phyloP scores from a whole-genome alignment of 2,888 invertebrate genomes.

The Allophyes oxyacanthae region DNA sequence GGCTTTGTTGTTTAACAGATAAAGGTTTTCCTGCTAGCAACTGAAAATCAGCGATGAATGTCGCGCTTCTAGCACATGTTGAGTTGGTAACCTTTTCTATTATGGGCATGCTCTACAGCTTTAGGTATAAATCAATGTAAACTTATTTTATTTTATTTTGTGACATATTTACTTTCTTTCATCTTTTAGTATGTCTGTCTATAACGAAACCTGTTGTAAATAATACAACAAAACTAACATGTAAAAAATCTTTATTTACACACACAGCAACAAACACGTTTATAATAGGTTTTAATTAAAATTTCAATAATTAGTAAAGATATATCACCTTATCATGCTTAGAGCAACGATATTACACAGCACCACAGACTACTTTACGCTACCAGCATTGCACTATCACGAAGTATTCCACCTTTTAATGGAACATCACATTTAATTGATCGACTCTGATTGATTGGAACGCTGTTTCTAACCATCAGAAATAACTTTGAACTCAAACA shows the following conservation, averaged over 20 bases:
- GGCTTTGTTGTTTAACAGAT: not conserved
- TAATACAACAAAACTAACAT: conserved; percentile 36
- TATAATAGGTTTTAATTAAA: conserved; percentile 58
- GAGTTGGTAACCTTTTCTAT: too few relatives aligned
- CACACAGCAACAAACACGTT: conserved; percentile 70
- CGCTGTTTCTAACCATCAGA: conserved; percentile 13
- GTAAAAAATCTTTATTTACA: conserved; percentile 76
- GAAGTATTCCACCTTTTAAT: conserved; percentile 22
- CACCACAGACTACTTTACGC: conserved; percentile 32
- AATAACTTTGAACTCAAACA: conserved; percentile 14
- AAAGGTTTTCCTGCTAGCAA: too few relatives aligned
- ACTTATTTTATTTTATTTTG: too few relatives aligned
- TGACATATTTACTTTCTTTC: too few relatives aligned
- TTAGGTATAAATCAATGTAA: too few relatives aligned
- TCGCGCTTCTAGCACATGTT: too few relatives aligned
- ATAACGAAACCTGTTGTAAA: not conserved
- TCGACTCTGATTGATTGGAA: conserved; percentile 17
- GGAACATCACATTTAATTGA: conserved; percentile 18
- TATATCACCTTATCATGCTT: conserved; percentile 52
- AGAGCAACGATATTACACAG: conserved; percentile 36
- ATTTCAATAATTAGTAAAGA: conserved; percentile 65
- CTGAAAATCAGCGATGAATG: too few relatives aligned
- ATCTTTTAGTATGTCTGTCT: too few relatives aligned
- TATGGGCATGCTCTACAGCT: too few relatives aligned
- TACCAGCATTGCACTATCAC: conserved; percentile 24